These are phyloP conservation scores for Carcharodon carcharias DNA, from an alignment of 2,797 vertebrate species.

Conservation along the genomic window DNA sequence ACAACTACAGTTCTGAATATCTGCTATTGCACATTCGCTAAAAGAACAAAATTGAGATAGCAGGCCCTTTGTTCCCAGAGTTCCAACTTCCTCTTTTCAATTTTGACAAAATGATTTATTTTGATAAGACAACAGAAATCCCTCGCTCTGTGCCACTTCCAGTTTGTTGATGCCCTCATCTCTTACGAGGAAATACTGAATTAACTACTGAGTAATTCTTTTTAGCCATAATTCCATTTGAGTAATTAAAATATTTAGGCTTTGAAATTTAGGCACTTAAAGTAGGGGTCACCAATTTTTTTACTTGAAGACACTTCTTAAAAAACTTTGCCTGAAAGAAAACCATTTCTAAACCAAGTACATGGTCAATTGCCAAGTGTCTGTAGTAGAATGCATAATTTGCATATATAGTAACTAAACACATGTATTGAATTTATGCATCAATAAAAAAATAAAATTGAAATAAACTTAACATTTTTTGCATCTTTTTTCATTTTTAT, in stretches of 20 bases:
- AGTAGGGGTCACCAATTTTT: no score
- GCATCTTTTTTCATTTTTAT: no score
- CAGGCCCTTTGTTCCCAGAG: not conserved
- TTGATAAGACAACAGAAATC: not conserved
- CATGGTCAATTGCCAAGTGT: no score
- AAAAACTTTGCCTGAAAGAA: no score
- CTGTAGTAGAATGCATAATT: no score
- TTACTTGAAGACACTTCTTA: no score
- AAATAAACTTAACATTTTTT: no score
- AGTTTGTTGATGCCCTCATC: not conserved
- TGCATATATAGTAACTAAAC: no score
- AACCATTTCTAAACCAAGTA: no score
- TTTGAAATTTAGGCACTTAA: not conserved
- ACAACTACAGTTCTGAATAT: not conserved
- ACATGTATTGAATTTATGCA: no score
- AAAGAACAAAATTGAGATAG: not conserved
- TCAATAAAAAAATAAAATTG: no score
- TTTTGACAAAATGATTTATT: not conserved
- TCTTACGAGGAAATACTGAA: not conserved
- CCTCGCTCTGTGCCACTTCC: not conserved
- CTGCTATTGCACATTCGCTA: not conserved
- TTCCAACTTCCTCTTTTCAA: not conserved
- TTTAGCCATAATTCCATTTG: not conserved
- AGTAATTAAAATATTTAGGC: not conserved
- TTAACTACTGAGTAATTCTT: not conserved